These are phyloP conservation scores for Sapajus apella DNA, from an alignment of 2,113 vertebrate genomes.

Conservation along the genomic window DNA sequence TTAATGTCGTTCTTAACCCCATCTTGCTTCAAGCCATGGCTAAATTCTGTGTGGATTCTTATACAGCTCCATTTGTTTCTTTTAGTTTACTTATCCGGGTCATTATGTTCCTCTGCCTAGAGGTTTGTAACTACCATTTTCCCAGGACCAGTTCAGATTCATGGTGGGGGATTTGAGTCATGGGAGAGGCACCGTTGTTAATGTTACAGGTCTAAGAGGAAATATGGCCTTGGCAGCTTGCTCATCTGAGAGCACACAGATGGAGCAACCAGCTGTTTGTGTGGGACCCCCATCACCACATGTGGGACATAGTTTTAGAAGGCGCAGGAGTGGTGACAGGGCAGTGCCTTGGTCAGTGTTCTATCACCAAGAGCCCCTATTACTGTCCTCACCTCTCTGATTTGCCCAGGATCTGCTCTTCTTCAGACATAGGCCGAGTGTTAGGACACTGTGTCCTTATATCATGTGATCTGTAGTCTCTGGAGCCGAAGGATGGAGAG, in stretches of 20 bases:
- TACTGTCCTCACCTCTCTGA: background rate
- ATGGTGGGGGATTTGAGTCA: background rate
- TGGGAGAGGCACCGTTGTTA: background rate
- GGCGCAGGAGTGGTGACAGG: background rate
- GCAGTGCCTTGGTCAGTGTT: background rate
- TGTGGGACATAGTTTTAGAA: background rate
- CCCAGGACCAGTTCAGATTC: background rate
- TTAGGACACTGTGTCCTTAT: background rate
- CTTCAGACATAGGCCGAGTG: background rate
- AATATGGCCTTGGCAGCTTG: background rate
- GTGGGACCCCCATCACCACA: background rate
- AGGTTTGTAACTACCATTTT: background rate
- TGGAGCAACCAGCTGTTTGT: background rate
- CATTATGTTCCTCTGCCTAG: background rate
- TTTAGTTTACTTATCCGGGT: background rate
- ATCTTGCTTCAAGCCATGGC: background rate
- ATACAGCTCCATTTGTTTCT: background rate
- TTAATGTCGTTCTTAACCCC: background rate
- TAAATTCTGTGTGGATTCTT: background rate
- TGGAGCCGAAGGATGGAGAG: background rate
- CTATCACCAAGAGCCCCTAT: background rate
- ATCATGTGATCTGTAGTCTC: background rate
- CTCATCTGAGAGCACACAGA: background rate
- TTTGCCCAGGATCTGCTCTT: background rate
- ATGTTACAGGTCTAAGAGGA: background rate